phyloP scores from a whole-genome alignment of 2,113 vertebrate species.

The Rhipidura dahli region DNA sequence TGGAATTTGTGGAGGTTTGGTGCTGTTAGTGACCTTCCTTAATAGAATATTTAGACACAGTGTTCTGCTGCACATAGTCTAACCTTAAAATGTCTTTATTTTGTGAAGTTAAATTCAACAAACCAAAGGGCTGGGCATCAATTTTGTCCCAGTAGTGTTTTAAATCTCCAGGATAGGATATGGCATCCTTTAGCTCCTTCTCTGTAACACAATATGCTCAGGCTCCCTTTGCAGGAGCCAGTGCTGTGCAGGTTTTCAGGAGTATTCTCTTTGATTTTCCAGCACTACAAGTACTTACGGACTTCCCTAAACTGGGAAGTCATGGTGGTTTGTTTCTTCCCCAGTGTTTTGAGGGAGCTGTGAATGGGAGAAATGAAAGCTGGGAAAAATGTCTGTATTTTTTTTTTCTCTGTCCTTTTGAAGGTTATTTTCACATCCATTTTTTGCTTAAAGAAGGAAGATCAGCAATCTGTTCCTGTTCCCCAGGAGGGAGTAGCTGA shows the following conservation, averaged over 20 bases:
- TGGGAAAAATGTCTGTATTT: accelerated
- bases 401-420: background rate
- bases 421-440: background rate
- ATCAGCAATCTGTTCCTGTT: background rate
- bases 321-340: background rate
- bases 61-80: background rate
- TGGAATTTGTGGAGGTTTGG: background rate
- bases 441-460: background rate
- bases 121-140: accelerated
- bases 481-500: background rate
- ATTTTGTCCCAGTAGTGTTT: background rate
- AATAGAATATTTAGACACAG: background rate
- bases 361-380: background rate
- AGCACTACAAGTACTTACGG: background rate
- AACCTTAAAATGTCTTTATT: background rate
- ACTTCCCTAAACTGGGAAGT: background rate
- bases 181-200: background rate
- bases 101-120: background rate
- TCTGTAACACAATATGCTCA: background rate
- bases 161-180: background rate
- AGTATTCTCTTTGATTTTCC: background rate
- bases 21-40: background rate
- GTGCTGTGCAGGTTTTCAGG: background rate
- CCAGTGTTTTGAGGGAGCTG: background rate
- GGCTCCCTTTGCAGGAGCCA: background rate